phyloP scores from a whole-genome alignment of 2,888 invertebrate species.

The Galeruca laticollis region DNA sequence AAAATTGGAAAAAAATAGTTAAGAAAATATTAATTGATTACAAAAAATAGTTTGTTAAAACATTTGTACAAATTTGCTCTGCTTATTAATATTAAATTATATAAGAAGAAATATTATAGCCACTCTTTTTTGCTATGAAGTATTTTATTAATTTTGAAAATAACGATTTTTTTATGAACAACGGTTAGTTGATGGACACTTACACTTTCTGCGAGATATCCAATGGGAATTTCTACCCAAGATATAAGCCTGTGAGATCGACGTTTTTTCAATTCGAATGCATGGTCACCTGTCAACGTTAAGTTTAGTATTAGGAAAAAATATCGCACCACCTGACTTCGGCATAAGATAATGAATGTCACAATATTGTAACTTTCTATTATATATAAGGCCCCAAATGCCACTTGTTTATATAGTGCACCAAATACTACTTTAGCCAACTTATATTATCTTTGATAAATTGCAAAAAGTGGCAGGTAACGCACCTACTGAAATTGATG shows the following conservation, averaged over 20 bases:
- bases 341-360: too few relatives aligned
- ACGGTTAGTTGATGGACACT: slow-evolving; percentile 48
- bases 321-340: not conserved
- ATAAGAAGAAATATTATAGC: too few relatives aligned
- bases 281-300: slow-evolving; percentile 57
- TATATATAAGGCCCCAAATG: too few relatives aligned
- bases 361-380: too few relatives aligned
- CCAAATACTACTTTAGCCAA: too few relatives aligned
- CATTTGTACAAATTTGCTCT: not conserved
- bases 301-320: slow-evolving; percentile 9
- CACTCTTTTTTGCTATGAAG: not conserved
- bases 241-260: slow-evolving; percentile 62
- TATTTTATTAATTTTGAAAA: not conserved
- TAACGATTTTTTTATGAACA: not conserved
- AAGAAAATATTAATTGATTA: too few relatives aligned
- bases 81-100: not conserved
- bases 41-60: not conserved
- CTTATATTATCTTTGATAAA: too few relatives aligned
- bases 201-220: slow-evolving; percentile 60
- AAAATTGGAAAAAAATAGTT: too few relatives aligned
- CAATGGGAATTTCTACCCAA: slow-evolving; percentile 65
- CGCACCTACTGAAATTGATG: too few relatives aligned
- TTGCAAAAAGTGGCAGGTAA: too few relatives aligned
- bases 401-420: too few relatives aligned
- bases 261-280: slow-evolving; percentile 59